Conservation (phyloP, 2,888 invertebrate genomes). For the Diachrysia chrysitis region DNA sequence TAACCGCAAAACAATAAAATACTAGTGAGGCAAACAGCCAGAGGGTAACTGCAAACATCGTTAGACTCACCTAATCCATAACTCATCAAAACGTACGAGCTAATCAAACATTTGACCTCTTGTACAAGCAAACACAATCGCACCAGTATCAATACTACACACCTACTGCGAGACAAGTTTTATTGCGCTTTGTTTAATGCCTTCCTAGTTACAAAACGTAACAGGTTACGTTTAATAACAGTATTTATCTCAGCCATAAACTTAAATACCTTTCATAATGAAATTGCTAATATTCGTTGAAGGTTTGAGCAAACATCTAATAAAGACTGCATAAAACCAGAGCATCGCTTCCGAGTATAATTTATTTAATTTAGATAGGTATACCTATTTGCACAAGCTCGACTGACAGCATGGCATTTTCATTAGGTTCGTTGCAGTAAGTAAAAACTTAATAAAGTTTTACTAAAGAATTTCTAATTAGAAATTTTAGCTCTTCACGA, state of each 20-base stretch:
- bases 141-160: conserved; percentile 37
- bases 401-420: conserved; percentile 84
- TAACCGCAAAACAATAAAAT: conserved; percentile 13
- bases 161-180: not conserved
- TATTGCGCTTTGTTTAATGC: conserved; percentile 17
- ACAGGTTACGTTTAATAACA: conserved; percentile 45
- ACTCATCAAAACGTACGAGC: conserved; percentile 86
- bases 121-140: conserved; percentile 71
- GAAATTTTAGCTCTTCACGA: conserved; percentile 89
- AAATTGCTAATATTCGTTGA: conserved; percentile 53
- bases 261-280: conserved; percentile 51
- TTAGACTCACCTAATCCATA: conserved; percentile 82
- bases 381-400: conserved; percentile 36
- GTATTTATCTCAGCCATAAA: conserved; percentile 43
- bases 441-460: conserved; percentile 89
- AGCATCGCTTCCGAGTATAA: conserved; percentile 55
- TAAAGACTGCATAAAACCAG: conserved; percentile 54
- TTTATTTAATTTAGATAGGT: conserved; percentile 65
- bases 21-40: conserved; percentile 69
- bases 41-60: conserved; percentile 76
- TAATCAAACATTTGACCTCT: conserved; percentile 74
- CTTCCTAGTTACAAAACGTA: conserved; percentile 15
- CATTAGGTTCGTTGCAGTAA: conserved; percentile 85
- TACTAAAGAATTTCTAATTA: conserved; percentile 88
- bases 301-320: conserved; percentile 46